Conservation (phyloP, 2,113 vertebrate genomes). For the Stegastes partitus region DNA sequence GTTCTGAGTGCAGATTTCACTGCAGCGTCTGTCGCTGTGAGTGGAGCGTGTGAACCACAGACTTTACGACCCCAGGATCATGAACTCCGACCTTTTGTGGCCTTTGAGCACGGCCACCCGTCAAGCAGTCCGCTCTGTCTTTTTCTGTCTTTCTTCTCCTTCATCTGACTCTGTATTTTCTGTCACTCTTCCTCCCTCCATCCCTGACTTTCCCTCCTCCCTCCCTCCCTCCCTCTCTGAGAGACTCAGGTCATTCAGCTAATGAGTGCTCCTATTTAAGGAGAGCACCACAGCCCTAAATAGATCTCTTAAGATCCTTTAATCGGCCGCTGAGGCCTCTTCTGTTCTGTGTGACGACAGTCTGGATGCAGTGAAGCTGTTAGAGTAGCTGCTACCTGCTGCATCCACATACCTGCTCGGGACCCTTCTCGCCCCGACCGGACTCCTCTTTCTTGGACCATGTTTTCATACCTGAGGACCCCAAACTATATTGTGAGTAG, state of each 20-base stretch:
- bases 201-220: neutral
- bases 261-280: conserved; percentile 80
- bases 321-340: conserved; percentile 65
- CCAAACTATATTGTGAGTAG: conserved; percentile 80
- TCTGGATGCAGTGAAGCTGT: conserved; percentile 19
- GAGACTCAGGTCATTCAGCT: conserved; percentile 69
- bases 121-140: conserved; percentile 49
- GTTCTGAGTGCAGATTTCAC: conserved; percentile 23
- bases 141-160: conserved; percentile 40
- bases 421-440: neutral
- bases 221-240: conserved; percentile 17
- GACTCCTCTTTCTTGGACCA: conserved; percentile 38
- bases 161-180: conserved; percentile 39
- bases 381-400: neutral
- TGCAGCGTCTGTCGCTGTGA: conserved; percentile 34
- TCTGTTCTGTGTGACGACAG: conserved; percentile 34
- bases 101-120: conserved; percentile 57
- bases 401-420: neutral
- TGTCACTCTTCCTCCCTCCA: neutral
- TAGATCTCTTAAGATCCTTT: conserved; percentile 80
- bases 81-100: conserved; percentile 61
- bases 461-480: conserved; percentile 81
- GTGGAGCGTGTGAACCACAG: conserved; percentile 78
- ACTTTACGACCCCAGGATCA: conserved; percentile 57
- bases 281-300: conserved; percentile 67